Percentiles rank a stretch among this genome's conserved stretches.
phyloP scores from a whole-genome alignment of 2,113 vertebrate species.

The Piliocolobus tephrosceles region DNA sequence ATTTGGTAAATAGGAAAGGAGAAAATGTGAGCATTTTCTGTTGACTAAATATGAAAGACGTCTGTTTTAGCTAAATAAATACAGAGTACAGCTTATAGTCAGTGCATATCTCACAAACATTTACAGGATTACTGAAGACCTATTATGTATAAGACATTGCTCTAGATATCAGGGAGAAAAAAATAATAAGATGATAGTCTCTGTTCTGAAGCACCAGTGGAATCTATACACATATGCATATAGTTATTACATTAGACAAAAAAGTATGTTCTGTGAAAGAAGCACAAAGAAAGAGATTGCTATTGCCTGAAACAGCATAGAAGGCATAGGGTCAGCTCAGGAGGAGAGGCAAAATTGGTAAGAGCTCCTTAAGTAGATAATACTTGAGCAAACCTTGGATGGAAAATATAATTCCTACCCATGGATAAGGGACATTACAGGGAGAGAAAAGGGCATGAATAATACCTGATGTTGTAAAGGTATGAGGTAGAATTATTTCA shows the following conservation, averaged over 20 bases:
- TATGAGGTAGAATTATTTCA: neutral
- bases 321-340: neutral
- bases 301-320: neutral
- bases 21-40: neutral
- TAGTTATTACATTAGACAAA: neutral
- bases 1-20: constrained; percentile 4
- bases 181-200: neutral
- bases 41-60: neutral
- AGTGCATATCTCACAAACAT: neutral
- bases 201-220: neutral
- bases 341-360: neutral
- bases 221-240: neutral
- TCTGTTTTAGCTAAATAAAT: neutral
- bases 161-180: neutral
- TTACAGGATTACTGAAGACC: neutral
- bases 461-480: neutral
- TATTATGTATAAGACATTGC: neutral
- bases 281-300: neutral
- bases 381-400: neutral
- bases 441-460: neutral
- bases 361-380: neutral
- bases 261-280: neutral
- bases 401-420: neutral
- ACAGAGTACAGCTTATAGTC: neutral
- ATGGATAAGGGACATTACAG: neutral